These are phyloP conservation scores for Epinephelus fuscoguttatus DNA, from an alignment of 2,113 vertebrate species.

Conservation along the genomic window DNA sequence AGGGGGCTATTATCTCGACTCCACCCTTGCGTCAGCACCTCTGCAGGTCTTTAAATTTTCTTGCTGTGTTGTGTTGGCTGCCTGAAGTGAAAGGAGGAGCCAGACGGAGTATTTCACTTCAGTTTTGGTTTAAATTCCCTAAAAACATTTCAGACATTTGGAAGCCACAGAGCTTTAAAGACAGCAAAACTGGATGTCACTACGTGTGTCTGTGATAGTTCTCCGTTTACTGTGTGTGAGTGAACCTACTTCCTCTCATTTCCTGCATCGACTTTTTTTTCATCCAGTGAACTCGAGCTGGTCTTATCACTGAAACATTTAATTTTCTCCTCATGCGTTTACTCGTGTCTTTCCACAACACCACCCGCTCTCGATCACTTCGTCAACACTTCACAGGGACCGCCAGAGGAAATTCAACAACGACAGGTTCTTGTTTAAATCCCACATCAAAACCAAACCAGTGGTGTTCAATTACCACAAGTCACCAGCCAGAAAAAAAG, in stretches of 20 bases:
- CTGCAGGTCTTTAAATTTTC: slow-evolving; percentile 25
- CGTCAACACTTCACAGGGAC: slow-evolving; percentile 10
- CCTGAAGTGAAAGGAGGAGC: slow-evolving; percentile 8
- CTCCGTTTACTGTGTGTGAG: neutral
- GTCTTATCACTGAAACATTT: neutral
- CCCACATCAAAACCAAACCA: slow-evolving; percentile 50
- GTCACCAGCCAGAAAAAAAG: slow-evolving; percentile 9
- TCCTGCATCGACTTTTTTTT: neutral
- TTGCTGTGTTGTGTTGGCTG: slow-evolving; percentile 3
- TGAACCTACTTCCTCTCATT: neutral
- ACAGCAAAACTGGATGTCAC: neutral
- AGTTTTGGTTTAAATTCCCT: slow-evolving; percentile 11
- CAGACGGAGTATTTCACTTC: neutral
- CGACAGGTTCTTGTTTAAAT: slow-evolving; percentile 39
- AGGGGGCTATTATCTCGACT: slow-evolving; percentile 65
- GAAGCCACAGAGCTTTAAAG: slow-evolving; percentile 3
- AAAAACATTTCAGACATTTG: slow-evolving; percentile 19
- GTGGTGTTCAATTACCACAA: slow-evolving; percentile 21
- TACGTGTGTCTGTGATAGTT: neutral
- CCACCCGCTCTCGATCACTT: neutral
- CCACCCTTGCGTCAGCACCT: slow-evolving; percentile 63
- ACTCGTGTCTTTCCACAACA: neutral
- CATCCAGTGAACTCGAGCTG: neutral
- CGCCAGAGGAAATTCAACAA: slow-evolving; percentile 10
- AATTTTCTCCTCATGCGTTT: neutral